Evolutionary conservation across 53 echinoderm and acorn worm genomes (phyloP).

Genomic region (Zoroaster sp.): DNA sequence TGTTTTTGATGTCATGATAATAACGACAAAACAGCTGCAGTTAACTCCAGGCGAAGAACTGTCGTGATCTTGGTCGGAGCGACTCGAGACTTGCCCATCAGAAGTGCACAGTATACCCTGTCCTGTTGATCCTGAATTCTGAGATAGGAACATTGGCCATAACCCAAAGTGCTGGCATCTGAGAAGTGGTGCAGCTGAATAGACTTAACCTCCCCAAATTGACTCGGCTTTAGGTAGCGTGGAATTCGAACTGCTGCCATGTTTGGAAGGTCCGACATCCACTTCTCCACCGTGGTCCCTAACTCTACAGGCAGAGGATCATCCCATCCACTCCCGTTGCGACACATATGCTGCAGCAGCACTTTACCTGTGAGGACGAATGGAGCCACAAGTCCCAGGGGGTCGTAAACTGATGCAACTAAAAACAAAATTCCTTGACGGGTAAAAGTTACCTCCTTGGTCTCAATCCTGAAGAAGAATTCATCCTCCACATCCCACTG

Average conservation of each 20-base stretch:
- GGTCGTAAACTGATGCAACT: slow-evolving; percentile 50
- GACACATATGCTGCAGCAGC: slow-evolving; percentile 42
- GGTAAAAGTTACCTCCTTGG: slow-evolving; percentile 33
- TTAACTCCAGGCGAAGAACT: too few relatives aligned
- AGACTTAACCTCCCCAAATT: too few relatives aligned
- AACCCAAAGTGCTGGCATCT: too few relatives aligned
- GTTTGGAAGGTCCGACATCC: slow-evolving; percentile 24
- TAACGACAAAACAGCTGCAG: too few relatives aligned
- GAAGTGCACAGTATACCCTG: too few relatives aligned
- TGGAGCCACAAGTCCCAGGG: slow-evolving; percentile 47
- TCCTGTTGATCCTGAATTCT: too few relatives aligned
- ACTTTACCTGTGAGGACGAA: slow-evolving; percentile 34
- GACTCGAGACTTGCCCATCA: slow-evolving; percentile 60
- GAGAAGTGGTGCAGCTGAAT: too few relatives aligned
- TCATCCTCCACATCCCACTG: slow-evolving; percentile 44
- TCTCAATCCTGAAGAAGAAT: slow-evolving; percentile 16
- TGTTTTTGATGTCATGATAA: too few relatives aligned
- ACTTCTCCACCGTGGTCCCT: slow-evolving; percentile 33
- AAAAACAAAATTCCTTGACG: slow-evolving; percentile 42
- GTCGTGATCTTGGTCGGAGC: slow-evolving; percentile 57
- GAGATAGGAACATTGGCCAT: too few relatives aligned
- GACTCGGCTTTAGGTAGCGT: neutral
- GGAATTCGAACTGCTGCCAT: slow-evolving; percentile 10
- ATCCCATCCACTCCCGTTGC: slow-evolving; percentile 45
- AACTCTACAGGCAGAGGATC: slow-evolving; percentile 49